Conservation (phyloP, 2,113 vertebrate genomes). For the Paradoxurus hermaphroditus region DNA sequence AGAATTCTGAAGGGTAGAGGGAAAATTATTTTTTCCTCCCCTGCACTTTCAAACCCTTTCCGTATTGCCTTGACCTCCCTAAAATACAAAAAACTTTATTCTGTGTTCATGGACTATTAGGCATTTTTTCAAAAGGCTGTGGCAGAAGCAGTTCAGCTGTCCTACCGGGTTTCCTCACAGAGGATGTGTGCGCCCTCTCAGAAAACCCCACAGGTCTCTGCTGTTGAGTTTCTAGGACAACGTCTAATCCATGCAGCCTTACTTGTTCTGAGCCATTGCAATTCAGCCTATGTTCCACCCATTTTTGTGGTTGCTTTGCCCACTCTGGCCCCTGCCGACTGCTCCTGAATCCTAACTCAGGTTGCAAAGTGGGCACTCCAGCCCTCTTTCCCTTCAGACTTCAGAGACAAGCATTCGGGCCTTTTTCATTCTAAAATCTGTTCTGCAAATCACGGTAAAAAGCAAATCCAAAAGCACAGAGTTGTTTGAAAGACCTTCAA, state of each 20-base stretch:
- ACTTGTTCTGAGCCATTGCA: neutral
- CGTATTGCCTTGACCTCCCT: neutral
- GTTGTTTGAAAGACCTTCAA: neutral
- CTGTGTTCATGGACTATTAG: neutral
- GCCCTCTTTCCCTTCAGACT: neutral
- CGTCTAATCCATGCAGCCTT: neutral
- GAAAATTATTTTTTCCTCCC: neutral
- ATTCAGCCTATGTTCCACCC: neutral
- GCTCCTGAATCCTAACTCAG: neutral
- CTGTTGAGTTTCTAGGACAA: neutral
- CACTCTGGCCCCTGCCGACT: neutral
- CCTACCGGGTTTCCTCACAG: neutral
- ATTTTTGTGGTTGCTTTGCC: neutral
- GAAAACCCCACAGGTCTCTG: neutral
- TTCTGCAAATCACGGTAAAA: neutral
- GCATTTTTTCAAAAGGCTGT: neutral
- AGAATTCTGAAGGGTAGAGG: neutral
- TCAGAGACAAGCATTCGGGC: neutral
- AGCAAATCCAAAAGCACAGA: neutral
- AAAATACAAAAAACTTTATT: neutral
- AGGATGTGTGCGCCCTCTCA: neutral
- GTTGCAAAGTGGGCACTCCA: neutral
- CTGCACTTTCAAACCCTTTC: neutral
- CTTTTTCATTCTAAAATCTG: neutral
- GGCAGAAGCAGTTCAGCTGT: neutral